Base-by-base conservation (phyloP, 2,797 vertebrate genomes). In the Rhinoraja longicauda region DNA sequence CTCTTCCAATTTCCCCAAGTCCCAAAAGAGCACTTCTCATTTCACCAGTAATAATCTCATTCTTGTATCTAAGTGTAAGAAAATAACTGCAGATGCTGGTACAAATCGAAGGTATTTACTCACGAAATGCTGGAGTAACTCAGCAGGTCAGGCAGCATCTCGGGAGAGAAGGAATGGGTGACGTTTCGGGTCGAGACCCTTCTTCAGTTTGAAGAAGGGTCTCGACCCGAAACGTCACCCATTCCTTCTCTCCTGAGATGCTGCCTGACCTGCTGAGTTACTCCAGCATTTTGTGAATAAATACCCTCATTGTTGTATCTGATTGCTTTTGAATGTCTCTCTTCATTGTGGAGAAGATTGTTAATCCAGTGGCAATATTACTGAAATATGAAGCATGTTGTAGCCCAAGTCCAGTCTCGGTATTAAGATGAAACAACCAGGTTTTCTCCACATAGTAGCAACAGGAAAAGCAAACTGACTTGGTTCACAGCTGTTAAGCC, bases 371-470 rank as follows among this genome's bases (percentile, higher is more conserved):
- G 13, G 12, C 53, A 59, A n/a, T 82, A 26, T 13, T 26, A 2
- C 10, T 59, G 10, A 7, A 6, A 13, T 64, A 32, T 5, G 57
- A 19, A 15, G 15, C 57, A 7, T 39, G 15, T 64, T 86, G 82
- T n/a, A 7, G 57, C 17, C 10, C 0, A 4, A n/a, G 10, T n/a
- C 2, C 1, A 57, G 3, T 7, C 21, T 6, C 5, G 26, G 7
- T 12, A 59, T 26, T 29, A 4, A 29, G 53, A n/a, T 62, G 57
- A 62, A n/a, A 86, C 32, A 86, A 29, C 5, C 82, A 62, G 15
- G 29, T 2, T 86, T 13, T 15, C 13, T 84, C 29, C 26, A 59
- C 2, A 12, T 3, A 29, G 53, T 4, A 21, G 45, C 53, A 57
- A 0, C 9, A 84, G 79, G 59, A 17, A 13, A 10, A 12, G 81